Conservation (phyloP, 1,140 invertebrate species). For the Cotesia typhae region DNA sequence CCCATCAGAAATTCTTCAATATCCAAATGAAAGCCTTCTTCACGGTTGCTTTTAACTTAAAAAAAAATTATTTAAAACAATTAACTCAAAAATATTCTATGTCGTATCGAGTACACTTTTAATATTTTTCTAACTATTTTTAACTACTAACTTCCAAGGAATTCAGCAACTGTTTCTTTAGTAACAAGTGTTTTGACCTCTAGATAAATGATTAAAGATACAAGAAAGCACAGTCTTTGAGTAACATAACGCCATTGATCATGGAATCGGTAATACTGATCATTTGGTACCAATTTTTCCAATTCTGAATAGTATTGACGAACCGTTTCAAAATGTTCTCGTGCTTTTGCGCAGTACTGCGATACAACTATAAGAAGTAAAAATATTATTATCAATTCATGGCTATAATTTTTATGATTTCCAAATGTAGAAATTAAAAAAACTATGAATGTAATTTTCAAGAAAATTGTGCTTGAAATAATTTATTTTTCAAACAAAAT, state of each 20-base stretch:
- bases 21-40: constrained; percentile 86
- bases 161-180: constrained; percentile 79
- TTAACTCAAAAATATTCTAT: constrained; percentile 13
- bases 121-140: not conserved
- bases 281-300: constrained; percentile 68
- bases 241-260: constrained; percentile 88
- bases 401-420: not conserved
- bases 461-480: too few relatives aligned
- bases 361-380: constrained; percentile 64
- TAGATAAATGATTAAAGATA: constrained; percentile 81
- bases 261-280: constrained; percentile 81
- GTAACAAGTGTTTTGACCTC: constrained; percentile 78
- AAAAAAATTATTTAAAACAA: constrained; percentile 37
- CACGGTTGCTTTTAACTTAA: constrained; percentile 68
- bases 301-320: constrained; percentile 69
- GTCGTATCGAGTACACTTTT: too few relatives aligned
- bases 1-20: constrained; percentile 91
- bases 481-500: too few relatives aligned
- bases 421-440: not conserved
- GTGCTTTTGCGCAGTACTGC: constrained; percentile 68
- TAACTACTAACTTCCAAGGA: constrained; percentile 75
- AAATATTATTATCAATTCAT: constrained; percentile 3
- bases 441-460: not conserved
- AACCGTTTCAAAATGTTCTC: constrained; percentile 69
- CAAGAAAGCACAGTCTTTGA: constrained; percentile 80